Conservation (phyloP, 2,113 vertebrate species). For the Pterocles gutturalis region DNA sequence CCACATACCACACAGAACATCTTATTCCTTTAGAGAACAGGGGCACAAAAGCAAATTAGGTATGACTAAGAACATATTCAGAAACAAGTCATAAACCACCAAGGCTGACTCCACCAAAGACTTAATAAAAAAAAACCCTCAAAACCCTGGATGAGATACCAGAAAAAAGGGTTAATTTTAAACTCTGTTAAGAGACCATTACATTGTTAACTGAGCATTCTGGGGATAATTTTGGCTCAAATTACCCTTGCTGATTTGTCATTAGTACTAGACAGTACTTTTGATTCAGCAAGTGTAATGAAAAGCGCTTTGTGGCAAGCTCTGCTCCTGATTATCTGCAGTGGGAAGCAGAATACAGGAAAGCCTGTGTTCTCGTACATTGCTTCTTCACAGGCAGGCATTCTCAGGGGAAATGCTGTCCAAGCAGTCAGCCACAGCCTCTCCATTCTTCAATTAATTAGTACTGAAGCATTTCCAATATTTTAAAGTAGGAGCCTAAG, state of each 20-base stretch:
- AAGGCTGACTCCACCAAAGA: background rate
- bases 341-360: constrained; percentile 63
- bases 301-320: constrained; percentile 57
- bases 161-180: background rate
- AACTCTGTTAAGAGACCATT: background rate
- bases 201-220: background rate
- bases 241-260: constrained; percentile 40
- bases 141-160: background rate
- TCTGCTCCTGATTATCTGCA: background rate
- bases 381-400: constrained; percentile 23
- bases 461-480: background rate
- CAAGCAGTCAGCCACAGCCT: background rate
- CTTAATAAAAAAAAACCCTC: background rate
- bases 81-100: background rate
- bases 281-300: constrained; percentile 60
- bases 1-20: background rate
- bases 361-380: background rate
- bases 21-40: background rate
- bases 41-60: background rate
- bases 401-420: constrained; percentile 25
- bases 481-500: background rate
- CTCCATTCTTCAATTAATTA: constrained; percentile 17
- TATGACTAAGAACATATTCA: background rate
- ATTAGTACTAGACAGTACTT: constrained; percentile 41
- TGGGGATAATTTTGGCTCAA: constrained; percentile 5